phyloP scores from a whole-genome alignment of 2,113 vertebrate species.

The Cyanoderma ruficeps region DNA sequence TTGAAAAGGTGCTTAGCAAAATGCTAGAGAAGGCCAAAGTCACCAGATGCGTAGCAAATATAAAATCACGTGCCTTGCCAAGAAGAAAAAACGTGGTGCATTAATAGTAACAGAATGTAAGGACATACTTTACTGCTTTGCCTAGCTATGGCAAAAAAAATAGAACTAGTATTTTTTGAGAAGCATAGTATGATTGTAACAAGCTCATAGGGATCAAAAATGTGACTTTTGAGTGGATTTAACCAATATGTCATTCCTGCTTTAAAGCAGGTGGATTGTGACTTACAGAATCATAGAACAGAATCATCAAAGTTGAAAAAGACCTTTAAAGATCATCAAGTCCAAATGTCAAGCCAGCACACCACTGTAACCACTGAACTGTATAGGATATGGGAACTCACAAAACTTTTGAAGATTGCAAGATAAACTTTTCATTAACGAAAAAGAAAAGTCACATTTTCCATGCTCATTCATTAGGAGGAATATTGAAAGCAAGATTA shows the following conservation, averaged over 20 bases:
- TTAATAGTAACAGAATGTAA: fast-evolving
- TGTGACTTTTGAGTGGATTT: neutral
- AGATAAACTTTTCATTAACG: neutral
- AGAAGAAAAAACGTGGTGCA: neutral
- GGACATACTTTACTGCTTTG: neutral
- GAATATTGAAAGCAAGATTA: neutral
- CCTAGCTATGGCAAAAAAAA: neutral
- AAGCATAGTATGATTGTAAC: neutral
- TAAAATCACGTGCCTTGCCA: neutral
- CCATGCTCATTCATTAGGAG: neutral
- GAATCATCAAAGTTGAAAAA: neutral
- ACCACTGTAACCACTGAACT: neutral
- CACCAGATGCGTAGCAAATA: neutral
- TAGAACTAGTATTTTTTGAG: neutral
- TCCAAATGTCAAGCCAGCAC: neutral
- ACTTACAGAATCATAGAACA: neutral
- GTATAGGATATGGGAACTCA: neutral
- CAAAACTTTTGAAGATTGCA: neutral
- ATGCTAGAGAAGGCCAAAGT: neutral
- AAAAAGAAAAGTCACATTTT: neutral
- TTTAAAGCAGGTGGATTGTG: neutral
- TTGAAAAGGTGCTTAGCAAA: neutral
- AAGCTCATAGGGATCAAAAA: neutral
- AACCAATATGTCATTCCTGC: neutral
- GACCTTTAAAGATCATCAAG: neutral